Base-by-base conservation (phyloP, 2,113 vertebrate species). In the Spermophilus dauricus region DNA sequence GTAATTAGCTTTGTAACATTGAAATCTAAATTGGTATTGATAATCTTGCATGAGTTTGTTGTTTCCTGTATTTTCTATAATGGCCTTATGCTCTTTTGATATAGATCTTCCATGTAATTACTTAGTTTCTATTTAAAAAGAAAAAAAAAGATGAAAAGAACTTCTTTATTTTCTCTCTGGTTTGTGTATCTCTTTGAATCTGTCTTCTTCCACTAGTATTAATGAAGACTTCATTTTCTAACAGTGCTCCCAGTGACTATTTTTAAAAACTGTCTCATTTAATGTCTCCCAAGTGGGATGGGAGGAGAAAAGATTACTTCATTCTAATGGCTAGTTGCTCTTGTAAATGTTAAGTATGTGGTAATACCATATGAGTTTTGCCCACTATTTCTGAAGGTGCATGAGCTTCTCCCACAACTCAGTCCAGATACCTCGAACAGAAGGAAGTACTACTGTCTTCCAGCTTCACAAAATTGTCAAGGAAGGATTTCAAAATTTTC, bases 11-110 rank as follows among this genome's bases (percentile, higher is more conserved):
- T 11, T 32, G 67, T 77, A 63, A 56, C 81, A 72, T 32, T 58
- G 14, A 91, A 94, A 82, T 75, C 10, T 85, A 89, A 86, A 86
- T 93, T 89, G 84, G 45, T 86, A 16, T 18, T 39, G 53, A 77
- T 89, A 65, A 94, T 61, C 20, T 72, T 86, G 11, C 37, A 53
- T 30, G 11, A 6, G 80, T 81, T 70, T 45, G n/a, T 18, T 63
- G 5, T 73, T 78, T 91, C 32, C 14, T 82, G 73, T 87, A 30
- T 72, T 42, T 84, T 39, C 8, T 53, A 16, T 72, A 37, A 51
- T 82, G 45, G 11, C 14, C 32, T 61, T 65, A 67, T 77, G 42
- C 39, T 58, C 18, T 94, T 76, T n/a, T 77, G 30, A 84, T 34
- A 58, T 18, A 37, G 22, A 16, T 61, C 81, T 78, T 75, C 26